Evolutionary conservation across 2,113 vertebrate genomes (phyloP), one percentile per base, ranked within the genome.

Genomic region (Albula goreensis): DNA sequence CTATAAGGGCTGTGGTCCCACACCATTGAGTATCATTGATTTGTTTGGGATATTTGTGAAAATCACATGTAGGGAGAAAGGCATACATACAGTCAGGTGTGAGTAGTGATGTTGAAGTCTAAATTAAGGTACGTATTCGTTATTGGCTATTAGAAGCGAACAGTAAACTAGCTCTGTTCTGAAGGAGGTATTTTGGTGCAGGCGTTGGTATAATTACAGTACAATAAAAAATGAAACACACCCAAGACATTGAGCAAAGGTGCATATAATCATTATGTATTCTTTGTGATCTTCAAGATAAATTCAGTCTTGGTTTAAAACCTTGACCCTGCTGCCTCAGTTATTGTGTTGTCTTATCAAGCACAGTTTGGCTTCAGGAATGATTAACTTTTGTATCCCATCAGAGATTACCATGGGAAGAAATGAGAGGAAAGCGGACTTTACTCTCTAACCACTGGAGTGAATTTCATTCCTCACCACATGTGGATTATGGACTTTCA

Each of bases 341-440:
- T 86, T 74, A 88, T 74, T 87, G 78, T 86, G 78, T 80, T 78
- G 49, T 17, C 74, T 79, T 81, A 82, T 86, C 74, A 53, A 60
- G 66, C 79, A 13, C 63, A 78, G n/a, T 83, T 86, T 79, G 56
- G 80, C 78, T 85, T 87, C 9, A 88, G 10, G 53, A 93, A 94
- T 95, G 83, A 95, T 95, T 95, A 91, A 93, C 92, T 86, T 53
- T 48, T 63, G 77, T 79, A n/a, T 50, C 85, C 83, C 87, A 88
- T 83, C 48, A 17, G 51, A 83, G 56, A 83, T 83, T 17, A 83
- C 53, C 56, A 63, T 74, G 70, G 48, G 81, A 50, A 15, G 51
- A 86, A 74, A 31, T n/a, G 53, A 51, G 63, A 77, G 22, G 50
- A 25, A 82, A 51, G 79, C 78, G 88, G 86, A 89, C 89, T 82